phyloP scores from a whole-genome alignment of 2,888 invertebrate genomes.

The Microctonus aethiopoides region DNA sequence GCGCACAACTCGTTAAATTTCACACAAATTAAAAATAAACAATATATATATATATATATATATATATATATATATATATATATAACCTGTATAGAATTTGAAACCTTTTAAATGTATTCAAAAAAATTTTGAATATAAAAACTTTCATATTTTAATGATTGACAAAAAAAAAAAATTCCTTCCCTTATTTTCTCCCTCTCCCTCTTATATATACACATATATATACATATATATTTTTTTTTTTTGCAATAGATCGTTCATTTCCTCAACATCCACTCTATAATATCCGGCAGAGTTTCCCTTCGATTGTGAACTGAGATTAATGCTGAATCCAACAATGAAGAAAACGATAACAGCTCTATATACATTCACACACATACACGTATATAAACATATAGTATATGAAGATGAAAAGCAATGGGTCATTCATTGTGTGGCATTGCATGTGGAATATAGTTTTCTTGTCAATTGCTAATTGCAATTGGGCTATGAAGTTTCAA shows the following conservation, averaged over 20 bases:
- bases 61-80: too few species aligned
- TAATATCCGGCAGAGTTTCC: neutral
- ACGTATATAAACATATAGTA: neutral
- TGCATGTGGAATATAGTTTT: neutral
- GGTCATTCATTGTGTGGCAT: neutral
- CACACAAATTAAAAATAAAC: conserved; percentile 13
- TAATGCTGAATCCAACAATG: neutral
- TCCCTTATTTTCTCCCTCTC: neutral
- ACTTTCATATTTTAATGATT: neutral
- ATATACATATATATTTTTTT: too few species aligned
- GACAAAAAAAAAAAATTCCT: neutral
- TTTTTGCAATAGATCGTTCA: neutral
- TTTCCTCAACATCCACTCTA: neutral
- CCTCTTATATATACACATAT: too few species aligned
- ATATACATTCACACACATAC: neutral
- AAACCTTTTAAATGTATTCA: neutral
- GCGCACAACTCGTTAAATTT: conserved; percentile 27
- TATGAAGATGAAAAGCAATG: neutral
- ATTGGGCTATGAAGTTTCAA: neutral
- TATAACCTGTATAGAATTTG: neutral
- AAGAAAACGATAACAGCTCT: neutral
- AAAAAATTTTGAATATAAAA: neutral
- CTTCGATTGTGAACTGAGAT: neutral
- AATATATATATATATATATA: too few species aligned
- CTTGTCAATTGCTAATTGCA: neutral